Evolutionary conservation across 2,113 vertebrate genomes (phyloP).

Genomic region (Vulpes vulpes): DNA sequence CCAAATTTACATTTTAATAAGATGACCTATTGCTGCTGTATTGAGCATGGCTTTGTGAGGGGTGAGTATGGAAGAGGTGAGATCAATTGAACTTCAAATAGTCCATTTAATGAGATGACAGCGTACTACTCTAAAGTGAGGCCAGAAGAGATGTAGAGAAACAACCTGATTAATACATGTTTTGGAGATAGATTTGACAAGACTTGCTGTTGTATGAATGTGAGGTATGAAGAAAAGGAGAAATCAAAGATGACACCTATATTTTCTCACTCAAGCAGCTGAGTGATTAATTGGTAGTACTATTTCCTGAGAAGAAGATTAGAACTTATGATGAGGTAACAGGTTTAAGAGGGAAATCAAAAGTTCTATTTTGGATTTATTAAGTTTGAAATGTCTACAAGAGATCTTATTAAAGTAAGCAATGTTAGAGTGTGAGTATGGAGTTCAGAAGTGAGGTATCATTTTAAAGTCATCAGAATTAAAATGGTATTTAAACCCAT

Average conservation of each 20-base stretch:
- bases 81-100: neutral
- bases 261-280: neutral
- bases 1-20: neutral
- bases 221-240: neutral
- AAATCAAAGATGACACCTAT: neutral
- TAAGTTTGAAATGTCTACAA: neutral
- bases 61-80: neutral
- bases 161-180: neutral
- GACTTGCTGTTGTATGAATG: neutral
- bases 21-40: neutral
- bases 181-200: neutral
- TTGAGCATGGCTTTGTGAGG: neutral
- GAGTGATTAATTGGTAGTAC: neutral
- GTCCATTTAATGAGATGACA: neutral
- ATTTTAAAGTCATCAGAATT: neutral
- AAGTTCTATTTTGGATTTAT: constrained; percentile 21
- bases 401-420: neutral
- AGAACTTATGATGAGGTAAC: neutral
- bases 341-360: neutral
- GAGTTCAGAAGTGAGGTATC: neutral
- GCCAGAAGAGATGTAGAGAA: neutral
- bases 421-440: neutral
- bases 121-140: neutral
- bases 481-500: neutral
- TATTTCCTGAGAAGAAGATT: neutral